Conservation (phyloP, 1,140 invertebrate species). For the Sesamia nonagrioides region DNA sequence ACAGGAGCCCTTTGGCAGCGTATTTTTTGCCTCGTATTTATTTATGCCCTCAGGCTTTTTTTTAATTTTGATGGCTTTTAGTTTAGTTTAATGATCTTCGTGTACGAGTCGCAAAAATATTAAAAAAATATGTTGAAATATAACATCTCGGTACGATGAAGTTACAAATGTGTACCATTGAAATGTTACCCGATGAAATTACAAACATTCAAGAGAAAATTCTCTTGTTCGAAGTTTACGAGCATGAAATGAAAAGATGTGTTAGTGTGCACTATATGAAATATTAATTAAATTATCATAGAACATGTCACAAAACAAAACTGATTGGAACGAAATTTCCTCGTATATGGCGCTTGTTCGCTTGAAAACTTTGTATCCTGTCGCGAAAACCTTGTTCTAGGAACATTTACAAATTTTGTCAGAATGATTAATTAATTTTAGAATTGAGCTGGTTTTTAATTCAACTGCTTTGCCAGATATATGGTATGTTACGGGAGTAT, state of each 20-base stretch:
- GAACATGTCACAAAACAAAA: background rate
- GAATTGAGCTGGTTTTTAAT: background rate
- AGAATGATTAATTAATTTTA: conserved; percentile 1
- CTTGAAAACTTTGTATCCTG: background rate
- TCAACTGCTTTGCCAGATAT: background rate
- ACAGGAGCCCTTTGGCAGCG: no score
- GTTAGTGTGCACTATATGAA: background rate
- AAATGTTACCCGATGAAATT: no score
- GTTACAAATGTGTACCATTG: background rate
- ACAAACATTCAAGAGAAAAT: background rate
- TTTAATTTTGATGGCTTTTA: no score
- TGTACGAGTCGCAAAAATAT: no score
- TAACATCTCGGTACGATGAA: background rate
- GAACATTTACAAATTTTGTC: background rate
- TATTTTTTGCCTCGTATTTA: no score
- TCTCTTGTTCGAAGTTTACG: background rate
- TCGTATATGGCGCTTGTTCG: background rate
- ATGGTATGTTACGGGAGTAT: background rate
- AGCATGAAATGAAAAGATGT: background rate
- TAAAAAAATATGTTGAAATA: no score
- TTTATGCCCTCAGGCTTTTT: no score
- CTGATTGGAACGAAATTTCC: conserved; percentile 23
- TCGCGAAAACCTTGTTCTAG: background rate
- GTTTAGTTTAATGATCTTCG: no score
- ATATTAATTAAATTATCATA: conserved; percentile 12